Evolutionary conservation across 2,113 vertebrate genomes (phyloP), one percentile per base, ranked within the genome.

Genomic region (Carettochelys insculpta): DNA sequence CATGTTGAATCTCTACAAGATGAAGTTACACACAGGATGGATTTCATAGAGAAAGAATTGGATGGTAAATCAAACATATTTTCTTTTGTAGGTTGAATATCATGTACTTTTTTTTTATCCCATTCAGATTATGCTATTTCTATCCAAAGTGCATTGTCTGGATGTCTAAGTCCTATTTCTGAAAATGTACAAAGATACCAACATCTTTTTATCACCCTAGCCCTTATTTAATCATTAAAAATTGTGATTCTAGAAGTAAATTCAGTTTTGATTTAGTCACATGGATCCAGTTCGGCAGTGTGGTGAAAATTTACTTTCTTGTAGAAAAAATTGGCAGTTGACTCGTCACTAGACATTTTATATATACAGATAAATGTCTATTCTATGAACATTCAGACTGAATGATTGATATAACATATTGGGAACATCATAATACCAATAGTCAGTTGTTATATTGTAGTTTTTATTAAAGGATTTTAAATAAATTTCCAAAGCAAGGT

Each of bases 1-100:
- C 99, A 99, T 0, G 97, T 99, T 19, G 99, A 99, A 89, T 98
- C 98, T 24, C 97, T 99, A 41, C 99, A 99, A 93, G 98, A 99
- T 31, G 99, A 99, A 97, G 99, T 99, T 94, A 98, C 98, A 2
- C 97, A 98, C 88, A 98, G 99, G 94, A 99, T 99, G 99, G 99
- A 99, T 96, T 98, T 99, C 97, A 99, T 99, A 27, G 99, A 99
- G 97, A 98, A 98, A 61, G 99, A 99, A 90, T 97, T 99, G 78
- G 99, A 99, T n/a, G 99, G 99, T 99, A 97, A 97, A 97, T 80
- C 34, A 87, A 82, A 80, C 22, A 0, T 10, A 73, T 89, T 51
- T 77, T 56, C 82, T 0, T 61, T 75, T 38, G 1, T 14, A 48
- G 82, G 78, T n/a, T 24, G 5, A 61, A 25, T 3, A 27, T 34